Conservation (phyloP, 2,797 vertebrate genomes). For the Danio choprae region DNA sequence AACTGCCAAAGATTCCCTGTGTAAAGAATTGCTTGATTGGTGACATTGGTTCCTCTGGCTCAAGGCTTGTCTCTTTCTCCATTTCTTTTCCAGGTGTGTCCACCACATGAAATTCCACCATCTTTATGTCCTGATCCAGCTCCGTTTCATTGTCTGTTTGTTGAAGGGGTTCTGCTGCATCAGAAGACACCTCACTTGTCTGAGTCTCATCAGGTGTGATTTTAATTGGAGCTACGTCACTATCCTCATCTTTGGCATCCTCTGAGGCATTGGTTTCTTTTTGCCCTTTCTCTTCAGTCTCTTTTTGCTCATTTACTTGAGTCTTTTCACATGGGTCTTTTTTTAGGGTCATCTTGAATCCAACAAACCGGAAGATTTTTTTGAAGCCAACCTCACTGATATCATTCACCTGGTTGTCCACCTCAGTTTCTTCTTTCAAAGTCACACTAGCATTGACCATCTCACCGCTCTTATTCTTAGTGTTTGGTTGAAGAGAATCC, state of each 20-base stretch:
- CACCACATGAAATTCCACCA: conserved; percentile 60
- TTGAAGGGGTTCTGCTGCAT: conserved; percentile 60
- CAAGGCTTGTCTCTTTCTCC: conserved; percentile 60
- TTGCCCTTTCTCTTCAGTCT: conserved; percentile 75
- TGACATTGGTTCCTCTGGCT: conserved; percentile 75
- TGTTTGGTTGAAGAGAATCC: conserved; percentile 61
- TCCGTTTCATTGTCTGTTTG: conserved; percentile 58
- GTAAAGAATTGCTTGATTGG: conserved; percentile 91
- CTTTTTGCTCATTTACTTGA: conserved; percentile 76
- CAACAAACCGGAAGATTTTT: conserved; percentile 90
- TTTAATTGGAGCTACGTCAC: conserved; percentile 61
- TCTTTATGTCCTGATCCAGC: conserved; percentile 56
- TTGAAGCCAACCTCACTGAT: conserved; percentile 86
- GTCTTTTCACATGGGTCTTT: conserved; percentile 82
- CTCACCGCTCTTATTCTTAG: conserved; percentile 69
- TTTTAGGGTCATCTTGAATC: conserved; percentile 90
- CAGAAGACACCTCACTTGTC: conserved; percentile 65
- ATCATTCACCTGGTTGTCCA: conserved; percentile 76
- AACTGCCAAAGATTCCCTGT: conserved; percentile 85
- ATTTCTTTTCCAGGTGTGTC: conserved; percentile 63
- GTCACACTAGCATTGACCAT: conserved; percentile 62
- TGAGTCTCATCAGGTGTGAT: conserved; percentile 62
- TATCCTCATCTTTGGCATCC: conserved; percentile 47
- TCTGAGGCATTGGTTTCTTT: conserved; percentile 67
- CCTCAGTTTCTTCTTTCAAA: conserved; percentile 70